A percentile compares a stretch with the other conserved stretches of the same genome.
phyloP scores from a whole-genome alignment of 1,140 invertebrate species.

The Chlorops oryzae region DNA sequence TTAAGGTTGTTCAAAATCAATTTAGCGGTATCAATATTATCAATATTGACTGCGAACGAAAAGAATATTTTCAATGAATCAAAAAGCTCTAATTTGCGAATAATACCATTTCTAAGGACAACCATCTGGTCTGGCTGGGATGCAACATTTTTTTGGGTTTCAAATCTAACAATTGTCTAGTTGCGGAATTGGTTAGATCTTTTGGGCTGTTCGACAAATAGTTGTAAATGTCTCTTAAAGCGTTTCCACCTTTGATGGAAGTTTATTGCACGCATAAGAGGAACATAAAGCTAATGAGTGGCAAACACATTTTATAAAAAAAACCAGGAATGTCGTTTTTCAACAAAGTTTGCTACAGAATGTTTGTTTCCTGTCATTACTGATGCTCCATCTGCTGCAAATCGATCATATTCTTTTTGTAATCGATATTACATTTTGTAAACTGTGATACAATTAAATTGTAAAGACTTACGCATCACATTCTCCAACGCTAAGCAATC shows the following conservation, averaged over 20 bases:
- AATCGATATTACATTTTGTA: conserved; percentile 34
- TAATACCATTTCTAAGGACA: background rate
- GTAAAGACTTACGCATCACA: background rate
- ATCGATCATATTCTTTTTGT: conserved; percentile 39
- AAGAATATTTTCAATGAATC: background rate
- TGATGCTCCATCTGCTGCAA: conserved; percentile 42
- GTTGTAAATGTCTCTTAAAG: background rate
- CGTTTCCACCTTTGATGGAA: conserved; percentile 26
- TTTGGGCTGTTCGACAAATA: background rate
- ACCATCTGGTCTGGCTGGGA: background rate
- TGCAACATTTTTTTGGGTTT: background rate
- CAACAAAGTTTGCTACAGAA: conserved; percentile 32
- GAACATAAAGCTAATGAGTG: conserved; percentile 41
- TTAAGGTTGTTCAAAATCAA: background rate
- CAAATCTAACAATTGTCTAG: background rate
- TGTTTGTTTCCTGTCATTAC: conserved; percentile 40
- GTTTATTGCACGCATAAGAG: conserved; percentile 37
- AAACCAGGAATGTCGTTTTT: conserved; percentile 29
- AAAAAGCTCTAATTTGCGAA: background rate
- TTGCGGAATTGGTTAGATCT: background rate
- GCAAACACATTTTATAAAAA: conserved; percentile 42
- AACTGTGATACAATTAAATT: conserved; percentile 21
- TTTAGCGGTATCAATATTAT: background rate
- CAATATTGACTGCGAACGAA: background rate
- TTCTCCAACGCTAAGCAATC: background rate